Base-by-base conservation (phyloP, 2,797 vertebrate species). In the Myripristis murdjan region DNA sequence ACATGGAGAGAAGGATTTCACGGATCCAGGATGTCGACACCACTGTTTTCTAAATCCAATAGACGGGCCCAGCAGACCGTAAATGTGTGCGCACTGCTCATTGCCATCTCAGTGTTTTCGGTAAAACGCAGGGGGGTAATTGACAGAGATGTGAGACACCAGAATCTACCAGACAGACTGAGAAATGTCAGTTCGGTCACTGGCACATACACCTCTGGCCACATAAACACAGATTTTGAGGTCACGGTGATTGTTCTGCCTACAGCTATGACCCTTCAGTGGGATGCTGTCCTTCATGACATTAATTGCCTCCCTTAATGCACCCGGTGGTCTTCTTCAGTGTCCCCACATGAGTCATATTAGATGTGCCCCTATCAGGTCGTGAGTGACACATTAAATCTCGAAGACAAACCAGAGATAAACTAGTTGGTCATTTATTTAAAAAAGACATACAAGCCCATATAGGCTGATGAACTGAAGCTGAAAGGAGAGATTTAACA, bases 261-360 rank as follows among this genome's bases (percentile, higher is more conserved):
- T 31, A 81, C 72, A 70, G 90, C 85, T 52, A 68, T 24, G 65
- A 71, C 86, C 83, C 90, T 82, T 74, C 71, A 87, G 61, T 78
- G 89, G 87, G 79, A 77, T 48, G 62, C 80, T 75, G 87, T 82
- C 89, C 88, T 88, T 88, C 75, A 72, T 66, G 64, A 60, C 63
- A 79, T 83, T 92, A 92, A 92, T 91, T 92, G 88, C 79, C 69
- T 88, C 77, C 75, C 63, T 60, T 75, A 81, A 87, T 86, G 91
- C 81, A 85, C 69, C 79, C 82, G 31, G 67, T 35, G 54, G 73
- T 70, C 81, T 76, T 75, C 74, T 79, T 80, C 54, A 2, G 80
- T 73, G 48, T 23, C 15, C 22, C 56, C 84, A 54, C 57, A 48
- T 24, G 74, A 86, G 64, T 70, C 83, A 61, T 48, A 22, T 1